phyloP scores from a whole-genome alignment of 2,797 vertebrate species.

The Malacoctenus gilli region DNA sequence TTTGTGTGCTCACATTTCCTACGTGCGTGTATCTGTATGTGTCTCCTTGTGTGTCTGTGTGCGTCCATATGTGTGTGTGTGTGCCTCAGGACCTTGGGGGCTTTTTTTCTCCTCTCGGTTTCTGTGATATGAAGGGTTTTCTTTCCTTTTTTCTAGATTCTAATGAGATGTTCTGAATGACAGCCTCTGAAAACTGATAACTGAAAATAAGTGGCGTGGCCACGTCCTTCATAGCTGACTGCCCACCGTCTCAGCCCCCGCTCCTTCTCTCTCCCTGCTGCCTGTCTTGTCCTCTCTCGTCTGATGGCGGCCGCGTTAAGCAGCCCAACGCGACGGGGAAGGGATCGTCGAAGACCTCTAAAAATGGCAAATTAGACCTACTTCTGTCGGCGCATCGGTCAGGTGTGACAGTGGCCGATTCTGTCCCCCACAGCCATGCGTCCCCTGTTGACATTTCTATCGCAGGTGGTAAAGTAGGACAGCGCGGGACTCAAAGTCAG shows the following conservation, averaged over 20 bases:
- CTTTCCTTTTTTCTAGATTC: constrained; percentile 37
- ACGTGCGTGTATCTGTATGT: too few relatives aligned
- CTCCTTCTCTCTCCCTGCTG: constrained; percentile 42
- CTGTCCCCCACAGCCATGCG: too few relatives aligned
- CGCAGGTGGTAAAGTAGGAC: constrained; percentile 43
- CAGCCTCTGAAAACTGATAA: constrained; percentile 72
- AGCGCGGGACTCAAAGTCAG: constrained; percentile 38
- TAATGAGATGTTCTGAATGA: constrained; percentile 77
- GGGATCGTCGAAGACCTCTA: constrained; percentile 19
- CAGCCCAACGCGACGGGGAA: constrained; percentile 17
- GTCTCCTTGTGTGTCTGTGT: too few relatives aligned
- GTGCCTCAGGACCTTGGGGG: neutral
- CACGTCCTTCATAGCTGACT: constrained; percentile 77
- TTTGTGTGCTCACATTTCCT: too few relatives aligned
- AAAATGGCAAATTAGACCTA: constrained; percentile 10
- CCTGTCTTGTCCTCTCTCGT: constrained; percentile 52
- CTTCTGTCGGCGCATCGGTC: neutral
- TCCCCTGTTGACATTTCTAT: constrained; percentile 6
- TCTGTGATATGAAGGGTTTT: constrained; percentile 37
- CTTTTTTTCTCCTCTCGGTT: constrained; percentile 17
- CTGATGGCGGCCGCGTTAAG: constrained; percentile 45
- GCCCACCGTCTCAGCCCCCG: constrained; percentile 45
- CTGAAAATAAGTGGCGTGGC: constrained; percentile 71
- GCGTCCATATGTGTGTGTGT: too few relatives aligned
- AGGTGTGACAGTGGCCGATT: neutral